Conservation (phyloP, 2,797 vertebrate genomes). For the Melanotaenia parkinsoni region DNA sequence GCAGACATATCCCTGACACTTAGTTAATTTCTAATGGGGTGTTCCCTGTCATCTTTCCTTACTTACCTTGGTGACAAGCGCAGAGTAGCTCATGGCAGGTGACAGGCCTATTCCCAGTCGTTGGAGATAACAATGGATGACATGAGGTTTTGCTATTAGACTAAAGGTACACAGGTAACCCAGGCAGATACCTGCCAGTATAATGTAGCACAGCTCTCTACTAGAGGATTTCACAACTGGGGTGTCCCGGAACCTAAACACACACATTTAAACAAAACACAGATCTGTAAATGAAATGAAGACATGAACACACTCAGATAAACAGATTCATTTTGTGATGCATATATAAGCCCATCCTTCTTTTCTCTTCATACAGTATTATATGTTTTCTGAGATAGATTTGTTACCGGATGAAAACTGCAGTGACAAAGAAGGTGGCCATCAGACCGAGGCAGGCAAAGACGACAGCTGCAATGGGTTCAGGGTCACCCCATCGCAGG, state of each 20-base stretch:
- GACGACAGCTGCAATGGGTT: slow-evolving; percentile 95
- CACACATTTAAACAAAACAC: slow-evolving; percentile 18
- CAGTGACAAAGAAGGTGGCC: slow-evolving; percentile 94
- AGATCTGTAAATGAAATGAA: neutral
- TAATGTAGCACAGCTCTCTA: slow-evolving; percentile 97
- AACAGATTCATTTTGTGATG: neutral
- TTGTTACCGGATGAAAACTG: slow-evolving; percentile 92
- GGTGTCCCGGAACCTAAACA: slow-evolving; percentile 87
- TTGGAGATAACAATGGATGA: slow-evolving; percentile 95
- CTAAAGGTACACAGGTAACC: slow-evolving; percentile 97
- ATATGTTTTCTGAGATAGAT: neutral
- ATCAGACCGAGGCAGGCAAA: slow-evolving; percentile 95
- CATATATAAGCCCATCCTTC: neutral
- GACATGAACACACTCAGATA: neutral
- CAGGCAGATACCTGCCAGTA: slow-evolving; percentile 94
- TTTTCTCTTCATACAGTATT: neutral
- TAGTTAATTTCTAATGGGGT: neutral
- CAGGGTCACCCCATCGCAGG: slow-evolving; percentile 96
- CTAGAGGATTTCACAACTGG: slow-evolving; percentile 98
- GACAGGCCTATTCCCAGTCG: slow-evolving; percentile 95
- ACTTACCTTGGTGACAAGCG: slow-evolving; percentile 91
- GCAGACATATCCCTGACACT: neutral
- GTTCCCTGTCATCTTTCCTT: neutral
- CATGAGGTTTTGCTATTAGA: slow-evolving; percentile 93
- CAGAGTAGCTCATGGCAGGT: slow-evolving; percentile 98